These are phyloP conservation scores for Benthosema pterotum DNA, from an alignment of 2,797 vertebrate species.

Conservation along the genomic window DNA sequence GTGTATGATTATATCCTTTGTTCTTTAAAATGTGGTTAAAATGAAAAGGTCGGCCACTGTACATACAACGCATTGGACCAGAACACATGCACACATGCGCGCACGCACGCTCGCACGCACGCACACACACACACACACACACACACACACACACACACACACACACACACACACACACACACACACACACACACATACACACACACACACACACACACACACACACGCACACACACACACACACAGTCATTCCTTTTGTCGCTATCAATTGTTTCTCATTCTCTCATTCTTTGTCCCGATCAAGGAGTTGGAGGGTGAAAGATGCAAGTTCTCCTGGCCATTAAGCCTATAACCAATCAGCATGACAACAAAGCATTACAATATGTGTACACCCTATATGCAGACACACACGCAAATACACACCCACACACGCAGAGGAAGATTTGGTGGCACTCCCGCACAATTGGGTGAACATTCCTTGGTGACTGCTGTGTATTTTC, in stretches of 20 bases:
- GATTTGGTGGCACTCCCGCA: conserved; percentile 29
- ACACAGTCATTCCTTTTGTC: conserved; percentile 17
- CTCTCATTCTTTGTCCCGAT: conserved; percentile 60
- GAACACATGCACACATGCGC: conserved; percentile 46
- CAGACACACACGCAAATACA: conserved; percentile 28
- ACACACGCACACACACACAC: conserved; percentile 15
- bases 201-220: conserved; percentile 40
- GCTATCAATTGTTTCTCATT: conserved; percentile 41
- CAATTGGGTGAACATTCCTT: conserved; percentile 33
- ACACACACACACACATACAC: not conserved
- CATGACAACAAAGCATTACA: conserved; percentile 39
- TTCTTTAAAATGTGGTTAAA: conserved; percentile 1
- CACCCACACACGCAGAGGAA: not conserved
- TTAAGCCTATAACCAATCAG: conserved; percentile 32
- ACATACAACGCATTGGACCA: conserved; percentile 66
- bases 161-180: conserved; percentile 17
- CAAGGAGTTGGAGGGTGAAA: conserved; percentile 41
- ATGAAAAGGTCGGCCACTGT: conserved; percentile 55
- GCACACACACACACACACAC: conserved; percentile 10
- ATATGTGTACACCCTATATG: conserved; percentile 32
- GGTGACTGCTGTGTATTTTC: conserved; percentile 47
- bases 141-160: conserved; percentile 20
- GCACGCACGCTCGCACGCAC: conserved; percentile 28
- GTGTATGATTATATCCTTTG: conserved; percentile 43
- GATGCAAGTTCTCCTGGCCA: conserved; percentile 54